Conservation (phyloP, 2,113 vertebrate species). For the Protobothrops flavoviridis region DNA sequence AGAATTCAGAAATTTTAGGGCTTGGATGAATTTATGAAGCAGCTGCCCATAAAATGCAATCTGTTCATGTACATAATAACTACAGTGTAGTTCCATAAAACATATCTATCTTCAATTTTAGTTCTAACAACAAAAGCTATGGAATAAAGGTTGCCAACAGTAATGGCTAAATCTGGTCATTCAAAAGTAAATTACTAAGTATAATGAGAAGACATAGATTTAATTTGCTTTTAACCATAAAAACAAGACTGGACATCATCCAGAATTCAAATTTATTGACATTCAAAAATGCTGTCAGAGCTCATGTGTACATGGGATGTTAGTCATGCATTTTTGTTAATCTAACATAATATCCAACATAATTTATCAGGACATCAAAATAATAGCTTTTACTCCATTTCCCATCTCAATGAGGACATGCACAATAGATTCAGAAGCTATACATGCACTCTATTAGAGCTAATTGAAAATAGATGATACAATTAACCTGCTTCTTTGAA, state of each 20-base stretch:
- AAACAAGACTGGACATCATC: conserved; percentile 73
- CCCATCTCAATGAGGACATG: conserved; percentile 64
- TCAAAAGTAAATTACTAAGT: conserved; percentile 58
- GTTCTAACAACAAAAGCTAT: conserved; percentile 32
- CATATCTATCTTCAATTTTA: conserved; percentile 34
- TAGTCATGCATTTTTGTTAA: conserved; percentile 80
- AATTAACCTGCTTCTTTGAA: conserved; percentile 75
- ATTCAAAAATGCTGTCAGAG: conserved; percentile 71
- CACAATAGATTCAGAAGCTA: conserved; percentile 73
- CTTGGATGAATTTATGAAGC: neutral
- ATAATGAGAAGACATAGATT: conserved; percentile 60
- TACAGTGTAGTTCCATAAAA: conserved; percentile 24
- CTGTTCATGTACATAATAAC: conserved; percentile 28
- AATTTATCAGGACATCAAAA: conserved; percentile 83
- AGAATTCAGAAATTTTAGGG: conserved; percentile 6
- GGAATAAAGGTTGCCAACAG: conserved; percentile 47
- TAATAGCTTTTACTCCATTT: conserved; percentile 76
- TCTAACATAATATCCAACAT: conserved; percentile 75
- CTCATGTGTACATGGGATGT: conserved; percentile 72
- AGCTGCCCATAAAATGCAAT: conserved; percentile 11
- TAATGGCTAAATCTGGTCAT: conserved; percentile 50
- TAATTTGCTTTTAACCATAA: conserved; percentile 62
- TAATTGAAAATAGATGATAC: conserved; percentile 79
- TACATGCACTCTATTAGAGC: conserved; percentile 68
- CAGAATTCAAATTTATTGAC: conserved; percentile 78